phyloP scores from a whole-genome alignment of 1,140 invertebrate species.

The Hylaeus volcanicus region DNA sequence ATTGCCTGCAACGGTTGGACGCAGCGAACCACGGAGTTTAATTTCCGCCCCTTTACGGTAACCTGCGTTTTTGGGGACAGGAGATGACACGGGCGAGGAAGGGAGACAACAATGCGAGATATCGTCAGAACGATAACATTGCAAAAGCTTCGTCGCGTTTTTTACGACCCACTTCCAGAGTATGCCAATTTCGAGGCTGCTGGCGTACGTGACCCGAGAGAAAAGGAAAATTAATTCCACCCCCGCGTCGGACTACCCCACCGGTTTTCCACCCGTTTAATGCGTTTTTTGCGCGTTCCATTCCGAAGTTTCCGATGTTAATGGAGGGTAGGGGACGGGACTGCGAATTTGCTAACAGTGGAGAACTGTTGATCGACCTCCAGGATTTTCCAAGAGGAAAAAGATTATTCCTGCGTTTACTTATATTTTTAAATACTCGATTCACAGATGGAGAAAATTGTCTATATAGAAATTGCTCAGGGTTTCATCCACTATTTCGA shows the following conservation, averaged over 20 bases:
- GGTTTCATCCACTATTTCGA: no score
- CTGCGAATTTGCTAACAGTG: background rate
- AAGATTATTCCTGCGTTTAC: background rate
- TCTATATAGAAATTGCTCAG: no score
- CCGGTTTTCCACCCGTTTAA: conserved; percentile 29
- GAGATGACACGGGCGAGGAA: conserved; percentile 12
- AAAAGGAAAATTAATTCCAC: conserved; percentile 47
- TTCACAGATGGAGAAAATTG: no score
- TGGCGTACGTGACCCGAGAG: conserved; percentile 22
- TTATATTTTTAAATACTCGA: no score
- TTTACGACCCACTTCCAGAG: conserved; percentile 26
- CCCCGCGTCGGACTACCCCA: background rate
- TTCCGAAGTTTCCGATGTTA: conserved; percentile 33
- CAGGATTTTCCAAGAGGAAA: background rate
- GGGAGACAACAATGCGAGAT: conserved; percentile 25
- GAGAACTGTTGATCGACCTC: background rate
- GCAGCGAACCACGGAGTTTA: background rate
- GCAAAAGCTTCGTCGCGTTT: conserved; percentile 37
- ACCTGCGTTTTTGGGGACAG: background rate
- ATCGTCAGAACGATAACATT: conserved; percentile 12
- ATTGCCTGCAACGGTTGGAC: background rate
- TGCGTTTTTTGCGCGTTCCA: conserved; percentile 48
- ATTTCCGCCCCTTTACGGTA: conserved; percentile 9
- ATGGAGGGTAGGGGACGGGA: conserved; percentile 18
- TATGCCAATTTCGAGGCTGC: conserved; percentile 25